A percentile compares a stretch with the other conserved stretches of the same genome.
These are phyloP conservation scores for Astur gentilis DNA, from an alignment of 2,113 vertebrate genomes.

Conservation along the genomic window DNA sequence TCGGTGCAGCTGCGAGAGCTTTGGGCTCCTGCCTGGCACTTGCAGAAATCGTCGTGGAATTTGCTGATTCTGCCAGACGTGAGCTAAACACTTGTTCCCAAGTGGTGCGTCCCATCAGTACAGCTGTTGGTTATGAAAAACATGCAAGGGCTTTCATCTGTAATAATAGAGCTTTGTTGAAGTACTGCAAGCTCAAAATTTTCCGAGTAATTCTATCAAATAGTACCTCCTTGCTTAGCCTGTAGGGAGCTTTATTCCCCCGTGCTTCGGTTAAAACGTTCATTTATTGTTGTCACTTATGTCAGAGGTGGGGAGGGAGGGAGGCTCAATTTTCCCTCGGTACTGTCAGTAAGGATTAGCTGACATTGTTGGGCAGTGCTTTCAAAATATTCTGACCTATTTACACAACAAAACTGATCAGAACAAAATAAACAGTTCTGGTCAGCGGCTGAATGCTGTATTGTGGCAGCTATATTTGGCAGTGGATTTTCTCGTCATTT, in stretches of 20 bases:
- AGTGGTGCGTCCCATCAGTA: background rate
- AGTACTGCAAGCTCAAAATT: background rate
- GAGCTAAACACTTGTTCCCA: constrained; percentile 7
- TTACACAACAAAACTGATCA: constrained; percentile 12
- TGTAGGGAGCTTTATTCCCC: background rate
- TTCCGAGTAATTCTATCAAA: background rate
- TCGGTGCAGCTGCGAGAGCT: background rate
- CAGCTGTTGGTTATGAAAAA: constrained; percentile 42
- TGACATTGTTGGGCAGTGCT: background rate
- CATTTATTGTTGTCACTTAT: background rate
- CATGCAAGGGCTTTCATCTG: background rate
- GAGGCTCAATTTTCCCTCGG: background rate
- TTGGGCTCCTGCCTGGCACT: constrained; percentile 29
- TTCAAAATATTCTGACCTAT: constrained; percentile 35
- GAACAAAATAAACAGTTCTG: background rate
- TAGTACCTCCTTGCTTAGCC: background rate
- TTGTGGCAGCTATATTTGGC: background rate
- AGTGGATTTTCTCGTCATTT: background rate
- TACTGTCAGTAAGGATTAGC: background rate
- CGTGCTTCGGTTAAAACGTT: background rate
- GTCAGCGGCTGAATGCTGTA: background rate
- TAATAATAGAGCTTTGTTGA: constrained; percentile 22
- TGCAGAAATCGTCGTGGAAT: constrained; percentile 31
- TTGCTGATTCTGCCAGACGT: constrained; percentile 43
- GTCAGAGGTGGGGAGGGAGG: background rate